These are phyloP conservation scores for Enteromius mattozi DNA, from an alignment of 2,797 vertebrate species.

Conservation along the genomic window DNA sequence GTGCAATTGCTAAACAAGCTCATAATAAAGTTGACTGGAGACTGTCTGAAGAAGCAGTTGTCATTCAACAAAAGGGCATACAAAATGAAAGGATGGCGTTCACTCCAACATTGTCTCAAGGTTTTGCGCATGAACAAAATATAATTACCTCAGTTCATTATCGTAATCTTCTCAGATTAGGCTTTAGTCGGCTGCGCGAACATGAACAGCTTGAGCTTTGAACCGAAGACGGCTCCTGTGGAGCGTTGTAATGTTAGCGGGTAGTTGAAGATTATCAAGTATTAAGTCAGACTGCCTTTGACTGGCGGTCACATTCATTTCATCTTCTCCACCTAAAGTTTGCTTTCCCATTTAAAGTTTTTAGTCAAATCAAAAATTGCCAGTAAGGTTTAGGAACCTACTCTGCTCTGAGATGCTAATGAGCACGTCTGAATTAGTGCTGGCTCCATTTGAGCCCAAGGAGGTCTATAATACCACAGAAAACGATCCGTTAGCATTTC, in stretches of 20 bases:
- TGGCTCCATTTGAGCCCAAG: conserved; percentile 12
- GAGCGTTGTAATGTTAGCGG: conserved; percentile 4
- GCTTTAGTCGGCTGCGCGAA: conserved; percentile 43
- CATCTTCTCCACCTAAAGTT: conserved; percentile 26
- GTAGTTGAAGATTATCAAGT: conserved; percentile 34
- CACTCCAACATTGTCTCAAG: conserved; percentile 21
- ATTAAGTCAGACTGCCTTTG: conserved; percentile 33
- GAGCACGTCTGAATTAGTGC: neutral
- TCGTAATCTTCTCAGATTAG: conserved; percentile 64
- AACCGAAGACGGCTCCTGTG: conserved; percentile 26
- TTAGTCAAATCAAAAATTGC: conserved; percentile 38
- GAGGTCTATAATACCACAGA: neutral
- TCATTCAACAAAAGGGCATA: neutral
- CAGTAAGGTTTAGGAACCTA: conserved; percentile 39
- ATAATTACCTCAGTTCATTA: conserved; percentile 64
- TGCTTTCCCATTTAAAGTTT: conserved; percentile 20
- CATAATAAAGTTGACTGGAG: conserved; percentile 8
- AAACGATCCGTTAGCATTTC: neutral
- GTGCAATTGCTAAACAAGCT: conserved; percentile 17
- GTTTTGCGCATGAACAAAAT: conserved; percentile 26
- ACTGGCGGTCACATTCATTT: conserved; percentile 38
- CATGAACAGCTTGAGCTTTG: conserved; percentile 58
- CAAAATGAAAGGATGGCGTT: neutral
- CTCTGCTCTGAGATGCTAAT: conserved; percentile 19
- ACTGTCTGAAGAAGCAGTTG: conserved; percentile 6